Evolutionary conservation across 2,888 invertebrate species (phyloP).

Genomic region (Drosophila mimetica): DNA sequence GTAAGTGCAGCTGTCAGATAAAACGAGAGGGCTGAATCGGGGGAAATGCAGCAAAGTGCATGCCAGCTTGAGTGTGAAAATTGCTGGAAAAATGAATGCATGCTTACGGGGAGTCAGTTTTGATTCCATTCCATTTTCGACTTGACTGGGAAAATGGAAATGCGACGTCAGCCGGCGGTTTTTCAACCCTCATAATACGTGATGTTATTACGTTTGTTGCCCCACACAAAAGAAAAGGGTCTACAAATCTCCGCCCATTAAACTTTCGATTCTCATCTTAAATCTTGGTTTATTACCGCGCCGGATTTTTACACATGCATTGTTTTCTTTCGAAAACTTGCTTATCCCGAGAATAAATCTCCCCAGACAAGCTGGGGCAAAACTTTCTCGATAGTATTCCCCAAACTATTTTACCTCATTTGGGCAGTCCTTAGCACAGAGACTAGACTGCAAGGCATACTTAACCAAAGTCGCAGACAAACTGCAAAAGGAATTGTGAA

Average conservation of each 20-base stretch:
- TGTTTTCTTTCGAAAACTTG: conserved; percentile 30
- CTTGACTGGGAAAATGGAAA: conserved; percentile 22
- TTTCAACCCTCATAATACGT: conserved; percentile 28
- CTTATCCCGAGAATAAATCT: conserved; percentile 68
- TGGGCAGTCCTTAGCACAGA: conserved; percentile 43
- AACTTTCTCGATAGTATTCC: conserved; percentile 56
- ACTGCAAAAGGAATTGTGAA: conserved; percentile 44
- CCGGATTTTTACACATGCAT: neutral
- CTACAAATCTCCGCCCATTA: neutral
- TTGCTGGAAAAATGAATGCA: conserved; percentile 69
- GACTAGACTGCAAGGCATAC: conserved; percentile 20
- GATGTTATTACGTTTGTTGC: conserved; percentile 26
- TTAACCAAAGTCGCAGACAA: conserved; percentile 49
- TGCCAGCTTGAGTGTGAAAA: conserved; percentile 73
- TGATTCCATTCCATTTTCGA: conserved; percentile 34
- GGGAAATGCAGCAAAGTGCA: conserved; percentile 54
- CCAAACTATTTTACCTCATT: conserved; percentile 73
- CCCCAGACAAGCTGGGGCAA: conserved; percentile 34
- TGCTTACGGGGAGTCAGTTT: conserved; percentile 41
- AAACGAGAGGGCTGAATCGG: conserved; percentile 10
- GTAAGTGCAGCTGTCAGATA: conserved; percentile 76
- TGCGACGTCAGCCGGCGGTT: conserved; percentile 23
- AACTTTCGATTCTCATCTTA: conserved; percentile 2
- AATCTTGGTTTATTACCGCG: conserved; percentile 21
- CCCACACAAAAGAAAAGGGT: conserved; percentile 5